phyloP scores from a whole-genome alignment of 2,113 vertebrate species.

The Triplophysa rosa region DNA sequence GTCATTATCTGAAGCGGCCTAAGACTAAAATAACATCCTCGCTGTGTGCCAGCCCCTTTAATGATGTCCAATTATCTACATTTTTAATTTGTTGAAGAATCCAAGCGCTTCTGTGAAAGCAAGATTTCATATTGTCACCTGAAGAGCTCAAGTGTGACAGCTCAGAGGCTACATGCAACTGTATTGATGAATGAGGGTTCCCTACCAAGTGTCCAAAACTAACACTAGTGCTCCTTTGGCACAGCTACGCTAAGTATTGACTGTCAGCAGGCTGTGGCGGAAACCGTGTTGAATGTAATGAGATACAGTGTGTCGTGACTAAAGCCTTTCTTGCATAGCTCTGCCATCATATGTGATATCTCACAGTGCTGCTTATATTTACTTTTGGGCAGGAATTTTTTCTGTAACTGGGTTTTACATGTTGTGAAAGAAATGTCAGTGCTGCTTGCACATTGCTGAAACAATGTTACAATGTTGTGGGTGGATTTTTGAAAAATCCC shows the following conservation, averaged over 20 bases:
- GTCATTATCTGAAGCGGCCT: constrained; percentile 35
- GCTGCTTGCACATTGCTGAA: too few species aligned
- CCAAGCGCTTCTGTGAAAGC: neutral
- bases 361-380: neutral
- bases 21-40: constrained; percentile 47
- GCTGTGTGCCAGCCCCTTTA: neutral
- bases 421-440: too few species aligned
- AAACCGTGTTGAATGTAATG: neutral
- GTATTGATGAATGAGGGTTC: neutral
- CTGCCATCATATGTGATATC: too few species aligned
- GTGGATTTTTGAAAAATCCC: too few species aligned
- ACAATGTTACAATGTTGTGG: too few species aligned
- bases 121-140: neutral
- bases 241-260: neutral
- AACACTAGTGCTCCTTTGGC: neutral
- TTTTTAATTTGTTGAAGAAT: neutral
- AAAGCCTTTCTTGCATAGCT: constrained; percentile 1
- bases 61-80: constrained; percentile 39
- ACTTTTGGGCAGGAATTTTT: neutral
- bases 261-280: constrained; percentile 2
- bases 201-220: neutral
- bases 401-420: neutral
- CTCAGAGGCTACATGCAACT: neutral
- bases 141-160: neutral
- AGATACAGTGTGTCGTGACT: neutral